phyloP scores from a whole-genome alignment of 2,888 invertebrate genomes.

The Teleiodes luculella region DNA sequence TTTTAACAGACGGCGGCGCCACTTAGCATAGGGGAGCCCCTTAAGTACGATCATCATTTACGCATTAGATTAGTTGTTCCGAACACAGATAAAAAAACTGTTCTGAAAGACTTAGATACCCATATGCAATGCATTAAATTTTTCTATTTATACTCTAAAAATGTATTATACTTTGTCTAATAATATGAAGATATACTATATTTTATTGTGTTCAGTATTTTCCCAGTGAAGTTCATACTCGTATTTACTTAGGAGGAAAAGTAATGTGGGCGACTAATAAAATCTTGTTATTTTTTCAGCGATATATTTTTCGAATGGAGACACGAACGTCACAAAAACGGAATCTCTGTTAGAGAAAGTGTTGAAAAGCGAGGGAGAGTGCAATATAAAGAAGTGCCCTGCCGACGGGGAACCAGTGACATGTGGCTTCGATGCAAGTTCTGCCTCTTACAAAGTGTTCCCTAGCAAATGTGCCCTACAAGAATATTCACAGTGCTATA shows the following conservation, averaged over 20 bases:
- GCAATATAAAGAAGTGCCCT: conserved; percentile 38
- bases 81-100: no score
- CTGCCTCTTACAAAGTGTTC: conserved; percentile 47
- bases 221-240: not conserved
- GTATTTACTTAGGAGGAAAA: no score
- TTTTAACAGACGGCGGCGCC: no score
- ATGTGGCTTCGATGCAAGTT: conserved; percentile 43
- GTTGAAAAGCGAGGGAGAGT: conserved; percentile 28
- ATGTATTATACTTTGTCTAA: no score
- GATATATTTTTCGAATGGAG: not conserved
- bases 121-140: no score
- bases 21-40: no score
- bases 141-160: no score
- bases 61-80: no score
- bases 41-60: no score
- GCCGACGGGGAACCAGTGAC: conserved; percentile 26
- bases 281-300: not conserved
- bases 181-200: no score
- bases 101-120: no score
- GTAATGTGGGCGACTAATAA: no score
- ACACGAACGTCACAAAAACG: not conserved
- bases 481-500: conserved; percentile 39
- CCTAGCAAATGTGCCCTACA: conserved; percentile 47
- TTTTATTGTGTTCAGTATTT: not conserved
- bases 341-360: not conserved